Conservation (phyloP, 2,888 invertebrate species). For the Agrotis exclamationis region DNA sequence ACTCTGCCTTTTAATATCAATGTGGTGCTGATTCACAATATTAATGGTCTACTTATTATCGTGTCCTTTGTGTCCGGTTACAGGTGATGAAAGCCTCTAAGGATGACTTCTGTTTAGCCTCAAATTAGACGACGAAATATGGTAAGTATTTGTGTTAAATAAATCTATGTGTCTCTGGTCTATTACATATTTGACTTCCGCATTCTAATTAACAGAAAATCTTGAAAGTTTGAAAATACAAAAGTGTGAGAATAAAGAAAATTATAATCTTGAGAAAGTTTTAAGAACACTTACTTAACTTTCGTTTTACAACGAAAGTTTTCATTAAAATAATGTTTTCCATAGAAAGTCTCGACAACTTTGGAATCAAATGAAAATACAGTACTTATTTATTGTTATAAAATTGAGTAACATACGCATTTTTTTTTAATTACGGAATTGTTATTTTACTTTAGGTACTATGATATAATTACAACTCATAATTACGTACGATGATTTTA, state of each 20-base stretch:
- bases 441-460: neutral
- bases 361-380: slow-evolving; percentile 1
- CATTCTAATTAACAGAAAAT: neutral
- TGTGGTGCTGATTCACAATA: neutral
- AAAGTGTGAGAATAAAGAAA: neutral
- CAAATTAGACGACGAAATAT: too few species aligned
- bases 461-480: neutral
- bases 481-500: neutral
- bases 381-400: neutral
- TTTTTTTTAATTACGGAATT: neutral
- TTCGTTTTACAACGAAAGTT: neutral
- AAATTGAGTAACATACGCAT: neutral
- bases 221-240: neutral
- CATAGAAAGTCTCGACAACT: neutral
- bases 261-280: slow-evolving; percentile 12
- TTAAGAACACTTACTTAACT: neutral
- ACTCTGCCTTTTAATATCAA: too few species aligned
- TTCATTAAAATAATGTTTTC: neutral
- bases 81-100: too few species aligned
- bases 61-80: neutral
- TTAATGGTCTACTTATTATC: neutral
- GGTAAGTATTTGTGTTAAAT: neutral
- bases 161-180: neutral
- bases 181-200: neutral
- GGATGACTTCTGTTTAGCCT: too few species aligned